These are phyloP conservation scores for Leucophenga varia DNA, from an alignment of 1,140 invertebrate genomes.

Conservation along the genomic window DNA sequence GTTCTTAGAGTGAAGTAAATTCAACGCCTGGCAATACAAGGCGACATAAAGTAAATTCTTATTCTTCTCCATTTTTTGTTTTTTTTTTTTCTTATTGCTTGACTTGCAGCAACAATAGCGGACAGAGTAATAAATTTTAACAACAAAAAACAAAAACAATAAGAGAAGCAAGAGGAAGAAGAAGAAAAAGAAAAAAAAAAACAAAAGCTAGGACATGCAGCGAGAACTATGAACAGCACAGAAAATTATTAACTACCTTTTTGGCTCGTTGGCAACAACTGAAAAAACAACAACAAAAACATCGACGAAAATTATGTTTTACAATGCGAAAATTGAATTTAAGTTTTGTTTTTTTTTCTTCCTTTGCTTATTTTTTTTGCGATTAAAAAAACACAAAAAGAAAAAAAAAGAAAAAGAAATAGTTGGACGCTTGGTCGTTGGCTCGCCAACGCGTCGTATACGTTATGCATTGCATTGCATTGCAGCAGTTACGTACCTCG, in stretches of 20 bases:
- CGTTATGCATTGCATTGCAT: neutral
- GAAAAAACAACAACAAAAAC: neutral
- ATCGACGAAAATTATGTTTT: conserved; percentile 38
- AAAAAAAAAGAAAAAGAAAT: conserved; percentile 1
- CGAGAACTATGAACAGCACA: too few species aligned
- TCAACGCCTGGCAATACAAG: too few species aligned
- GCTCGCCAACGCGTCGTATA: neutral
- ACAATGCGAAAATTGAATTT: conserved; percentile 43
- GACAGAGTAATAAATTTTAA: conserved; percentile 15
- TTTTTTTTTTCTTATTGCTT: neutral
- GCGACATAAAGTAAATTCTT: too few species aligned
- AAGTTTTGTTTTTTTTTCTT: conserved; percentile 36
- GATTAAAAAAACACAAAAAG: conserved; percentile 18
- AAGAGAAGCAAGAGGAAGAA: neutral
- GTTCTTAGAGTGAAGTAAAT: too few species aligned
- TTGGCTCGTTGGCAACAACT: too few species aligned
- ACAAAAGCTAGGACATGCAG: too few species aligned
- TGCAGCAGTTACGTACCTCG: neutral
- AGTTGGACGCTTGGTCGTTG: neutral
- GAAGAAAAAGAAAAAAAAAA: neutral
- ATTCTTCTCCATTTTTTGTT: too few species aligned
- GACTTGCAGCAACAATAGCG: neutral
- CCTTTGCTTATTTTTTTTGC: conserved; percentile 22
- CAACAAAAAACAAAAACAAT: neutral
- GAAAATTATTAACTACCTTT: too few species aligned